Evolutionary conservation across 2,113 vertebrate genomes (phyloP).

Genomic region (Himantopus leucocephalus): DNA sequence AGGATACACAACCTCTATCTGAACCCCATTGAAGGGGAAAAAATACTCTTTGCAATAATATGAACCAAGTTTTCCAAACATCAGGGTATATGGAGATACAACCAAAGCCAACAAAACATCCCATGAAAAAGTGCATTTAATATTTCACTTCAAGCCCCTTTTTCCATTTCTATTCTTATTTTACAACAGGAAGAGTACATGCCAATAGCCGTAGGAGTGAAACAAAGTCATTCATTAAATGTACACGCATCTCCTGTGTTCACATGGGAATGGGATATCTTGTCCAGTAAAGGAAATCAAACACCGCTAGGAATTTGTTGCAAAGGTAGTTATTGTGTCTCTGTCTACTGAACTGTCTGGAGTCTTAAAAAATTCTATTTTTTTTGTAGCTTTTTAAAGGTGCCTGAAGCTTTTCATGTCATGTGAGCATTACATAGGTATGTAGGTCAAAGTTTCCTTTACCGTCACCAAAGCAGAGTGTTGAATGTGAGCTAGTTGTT

Average conservation of each 20-base stretch:
- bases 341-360: not conserved
- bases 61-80: constrained; percentile 53
- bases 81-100: not conserved
- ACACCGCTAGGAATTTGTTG: not conserved
- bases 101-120: constrained; percentile 53
- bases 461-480: not conserved
- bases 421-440: accelerated
- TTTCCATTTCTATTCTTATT: not conserved
- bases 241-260: not conserved
- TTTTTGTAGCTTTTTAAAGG: not conserved
- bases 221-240: not conserved
- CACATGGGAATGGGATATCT: not conserved
- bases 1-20: constrained; percentile 64
- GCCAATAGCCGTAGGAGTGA: not conserved
- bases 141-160: not conserved
- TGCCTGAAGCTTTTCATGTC: not conserved
- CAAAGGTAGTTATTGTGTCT: not conserved
- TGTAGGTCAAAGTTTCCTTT: not conserved
- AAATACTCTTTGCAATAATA: constrained; percentile 59
- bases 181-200: not conserved
- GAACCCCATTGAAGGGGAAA: constrained; percentile 59
- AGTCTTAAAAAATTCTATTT: not conserved
- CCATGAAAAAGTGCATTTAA: not conserved
- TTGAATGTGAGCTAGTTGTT: not conserved
- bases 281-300: not conserved